Base-by-base conservation (phyloP, 2,113 vertebrate genomes). In the Sitta europaea region DNA sequence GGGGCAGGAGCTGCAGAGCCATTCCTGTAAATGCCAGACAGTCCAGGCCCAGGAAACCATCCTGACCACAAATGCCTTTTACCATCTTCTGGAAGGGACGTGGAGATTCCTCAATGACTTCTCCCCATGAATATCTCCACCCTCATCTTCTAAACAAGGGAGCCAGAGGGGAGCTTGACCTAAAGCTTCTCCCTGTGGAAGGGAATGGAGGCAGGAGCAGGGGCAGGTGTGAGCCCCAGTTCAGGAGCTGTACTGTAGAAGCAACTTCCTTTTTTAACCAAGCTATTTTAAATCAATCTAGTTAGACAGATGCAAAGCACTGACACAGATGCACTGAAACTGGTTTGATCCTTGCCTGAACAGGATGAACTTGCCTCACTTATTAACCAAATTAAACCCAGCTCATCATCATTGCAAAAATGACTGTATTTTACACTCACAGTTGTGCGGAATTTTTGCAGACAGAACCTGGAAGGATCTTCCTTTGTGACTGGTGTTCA, bases 331-430 rank as follows among this genome's bases (percentile, higher is more conserved):
- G 68, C 91, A 67, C 86, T 58, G 78, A 62, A 92, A 92, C 94
- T 94, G 86, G 94, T 97, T 80, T 94, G 86, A 86, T 74, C 94
- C 63, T 94, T 47, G 65, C 76, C 94, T 77, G 79, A 94, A 94
- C 91, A 92, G 96, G 92, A 95, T 84, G 94, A 94, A 94, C 94
- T 94, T 74, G 95, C 79, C 61, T 33, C 53, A 48, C 79, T 94
- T 91, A 91, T 86, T 89, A 95, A 92, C 94, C 45, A 92, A 96
- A 95, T 94, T 77, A 80, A 92, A 94, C 72, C 36, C 58, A 83
- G 83, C 88, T 86, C 91, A 84, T 92, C 75, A 76, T 92, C 92
- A 29, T 53, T 83, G 91, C 88, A 92, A 42, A 88, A 93, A 92
- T 12, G 72, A 48, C 71, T 86, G 67, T 15, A 28, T 89, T 91